These are phyloP conservation scores for Schlechtendalia chinensis DNA, from an alignment of 1,140 invertebrate species.

Conservation along the genomic window DNA sequence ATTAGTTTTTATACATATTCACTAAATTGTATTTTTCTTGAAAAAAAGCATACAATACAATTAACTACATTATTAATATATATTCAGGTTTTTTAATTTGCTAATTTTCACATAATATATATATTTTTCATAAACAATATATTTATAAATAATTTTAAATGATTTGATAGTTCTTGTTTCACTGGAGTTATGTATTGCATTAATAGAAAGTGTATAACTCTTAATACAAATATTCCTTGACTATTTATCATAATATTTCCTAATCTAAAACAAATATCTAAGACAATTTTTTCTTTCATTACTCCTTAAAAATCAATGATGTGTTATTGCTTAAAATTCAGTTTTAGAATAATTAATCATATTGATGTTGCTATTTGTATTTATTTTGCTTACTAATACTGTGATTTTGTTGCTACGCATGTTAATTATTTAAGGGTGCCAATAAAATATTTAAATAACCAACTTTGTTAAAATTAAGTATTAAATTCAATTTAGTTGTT, in stretches of 20 bases:
- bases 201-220: neutral
- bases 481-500: neutral
- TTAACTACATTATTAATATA: neutral
- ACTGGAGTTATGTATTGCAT: neutral
- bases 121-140: too few relatives aligned
- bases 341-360: conserved; percentile 35
- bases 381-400: conserved; percentile 47
- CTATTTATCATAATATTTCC: too few relatives aligned
- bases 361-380: conserved; percentile 49
- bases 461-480: conserved; percentile 32
- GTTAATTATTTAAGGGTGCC: conserved; percentile 47
- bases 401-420: conserved; percentile 46
- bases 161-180: neutral
- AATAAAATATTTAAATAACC: conserved; percentile 14
- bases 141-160: neutral
- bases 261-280: neutral
- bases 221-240: too few relatives aligned
- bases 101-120: neutral
- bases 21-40: conserved; percentile 9
- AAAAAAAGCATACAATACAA: neutral
- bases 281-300: neutral
- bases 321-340: conserved; percentile 16
- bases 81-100: conserved; percentile 20
- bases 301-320: conserved; percentile 9
- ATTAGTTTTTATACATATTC: conserved; percentile 22